A percentile compares a stretch with the other conserved stretches of the same genome.
phyloP scores from a whole-genome alignment of 1,140 invertebrate genomes.

The Drosophila pruinosa region DNA sequence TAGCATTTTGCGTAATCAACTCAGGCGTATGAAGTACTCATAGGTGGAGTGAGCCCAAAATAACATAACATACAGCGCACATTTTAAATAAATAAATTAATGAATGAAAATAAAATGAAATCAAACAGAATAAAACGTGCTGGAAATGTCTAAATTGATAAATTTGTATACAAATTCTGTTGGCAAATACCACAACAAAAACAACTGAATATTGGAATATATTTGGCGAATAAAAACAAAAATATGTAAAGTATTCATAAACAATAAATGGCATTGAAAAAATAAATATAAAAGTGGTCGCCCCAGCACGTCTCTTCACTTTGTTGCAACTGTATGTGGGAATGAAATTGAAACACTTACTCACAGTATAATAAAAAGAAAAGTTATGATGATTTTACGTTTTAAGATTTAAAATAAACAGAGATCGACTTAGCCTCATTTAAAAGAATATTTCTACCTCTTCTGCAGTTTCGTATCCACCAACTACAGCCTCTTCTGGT shows the following conservation, averaged over 20 bases:
- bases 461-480: conserved; percentile 74
- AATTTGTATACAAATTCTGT: conserved; percentile 55
- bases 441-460: background rate
- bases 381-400: too few species aligned
- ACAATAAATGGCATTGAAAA: conserved; percentile 4
- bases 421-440: too few species aligned
- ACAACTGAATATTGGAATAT: conserved; percentile 21
- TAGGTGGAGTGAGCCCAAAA: background rate
- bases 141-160: conserved; percentile 58
- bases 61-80: conserved; percentile 24
- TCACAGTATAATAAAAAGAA: background rate
- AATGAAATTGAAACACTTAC: background rate
- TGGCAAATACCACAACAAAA: conserved; percentile 4
- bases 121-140: conserved; percentile 55
- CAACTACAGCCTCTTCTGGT: conserved; percentile 62
- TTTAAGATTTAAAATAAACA: too few species aligned
- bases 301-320: background rate
- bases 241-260: conserved; percentile 32
- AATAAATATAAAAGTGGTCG: background rate
- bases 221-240: conserved; percentile 16
- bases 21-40: conserved; percentile 34
- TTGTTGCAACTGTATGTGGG: background rate
- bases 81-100: conserved; percentile 46
- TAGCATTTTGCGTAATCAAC: conserved; percentile 71
- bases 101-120: conserved; percentile 7